Evolutionary conservation across 2,113 vertebrate genomes (phyloP).

Genomic region (Zootoca vivipara): DNA sequence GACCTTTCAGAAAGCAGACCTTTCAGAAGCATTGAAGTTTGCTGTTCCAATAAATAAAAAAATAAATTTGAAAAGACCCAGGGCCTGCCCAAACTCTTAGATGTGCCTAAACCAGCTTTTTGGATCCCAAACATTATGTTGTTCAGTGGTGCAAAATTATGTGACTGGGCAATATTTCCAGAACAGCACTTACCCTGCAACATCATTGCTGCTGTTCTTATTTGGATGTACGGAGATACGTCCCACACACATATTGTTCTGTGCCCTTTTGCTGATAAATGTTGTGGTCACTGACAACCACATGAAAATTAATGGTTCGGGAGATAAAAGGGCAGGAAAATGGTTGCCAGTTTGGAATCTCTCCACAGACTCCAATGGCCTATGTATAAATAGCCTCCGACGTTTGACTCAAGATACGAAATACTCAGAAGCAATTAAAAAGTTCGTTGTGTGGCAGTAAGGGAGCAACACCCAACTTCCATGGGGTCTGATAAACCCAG

Average conservation of each 20-base stretch:
- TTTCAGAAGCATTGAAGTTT: background rate
- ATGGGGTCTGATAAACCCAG: background rate
- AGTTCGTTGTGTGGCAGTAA: background rate
- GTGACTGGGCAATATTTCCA: background rate
- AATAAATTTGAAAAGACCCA: background rate
- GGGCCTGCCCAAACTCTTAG: background rate
- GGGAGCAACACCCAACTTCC: too few relatives aligned
- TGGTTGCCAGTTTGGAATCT: background rate
- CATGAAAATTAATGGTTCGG: constrained; percentile 76
- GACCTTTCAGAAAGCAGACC: background rate
- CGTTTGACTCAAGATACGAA: background rate
- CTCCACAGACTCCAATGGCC: background rate
- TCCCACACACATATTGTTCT: constrained; percentile 83
- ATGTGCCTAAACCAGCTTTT: background rate
- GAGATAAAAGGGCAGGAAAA: background rate
- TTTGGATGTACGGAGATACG: constrained; percentile 74
- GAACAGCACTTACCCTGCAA: constrained; percentile 75
- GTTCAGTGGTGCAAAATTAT: background rate
- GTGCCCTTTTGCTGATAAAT: constrained; percentile 74
- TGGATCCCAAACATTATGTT: background rate
- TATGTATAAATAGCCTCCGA: background rate
- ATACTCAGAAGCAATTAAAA: background rate
- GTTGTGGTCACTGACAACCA: constrained; percentile 88
- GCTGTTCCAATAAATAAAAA: background rate
- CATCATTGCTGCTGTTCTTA: constrained; percentile 79